Conservation (phyloP, 2,113 vertebrate species). For the Rattus rattus region DNA sequence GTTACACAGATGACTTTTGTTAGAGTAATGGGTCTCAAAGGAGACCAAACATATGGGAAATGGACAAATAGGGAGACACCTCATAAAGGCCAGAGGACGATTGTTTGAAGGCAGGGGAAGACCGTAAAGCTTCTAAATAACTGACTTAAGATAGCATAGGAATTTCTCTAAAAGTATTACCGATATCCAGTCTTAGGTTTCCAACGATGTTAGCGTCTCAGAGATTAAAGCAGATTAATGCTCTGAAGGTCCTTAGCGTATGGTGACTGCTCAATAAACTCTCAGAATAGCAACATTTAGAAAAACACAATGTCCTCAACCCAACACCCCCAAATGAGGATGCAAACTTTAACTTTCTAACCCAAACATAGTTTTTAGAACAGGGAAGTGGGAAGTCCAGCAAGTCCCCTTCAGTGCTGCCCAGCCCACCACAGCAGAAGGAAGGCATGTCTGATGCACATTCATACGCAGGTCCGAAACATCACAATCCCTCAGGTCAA, state of each 20-base stretch:
- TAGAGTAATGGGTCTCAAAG: neutral
- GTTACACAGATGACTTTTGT: neutral
- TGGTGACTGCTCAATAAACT: neutral
- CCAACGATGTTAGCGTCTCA: neutral
- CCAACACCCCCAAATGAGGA: neutral
- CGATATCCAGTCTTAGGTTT: neutral
- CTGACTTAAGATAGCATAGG: neutral
- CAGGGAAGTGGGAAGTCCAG: neutral
- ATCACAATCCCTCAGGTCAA: neutral
- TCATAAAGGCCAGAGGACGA: neutral
- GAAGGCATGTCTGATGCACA: neutral
- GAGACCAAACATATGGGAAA: neutral
- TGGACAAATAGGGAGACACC: neutral
- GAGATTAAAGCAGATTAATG: neutral
- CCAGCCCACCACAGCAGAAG: neutral
- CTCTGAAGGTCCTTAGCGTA: neutral
- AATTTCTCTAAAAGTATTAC: neutral
- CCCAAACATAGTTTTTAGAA: neutral
- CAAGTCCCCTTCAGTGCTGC: neutral
- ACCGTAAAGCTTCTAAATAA: neutral
- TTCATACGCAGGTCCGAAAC: neutral
- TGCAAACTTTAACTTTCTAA: slow-evolving; percentile 7
- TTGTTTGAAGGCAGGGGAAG: neutral
- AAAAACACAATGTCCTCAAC: neutral
- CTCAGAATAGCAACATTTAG: neutral